These are phyloP conservation scores for Psittacula echo DNA, from an alignment of 2,797 vertebrate species.

Conservation along the genomic window DNA sequence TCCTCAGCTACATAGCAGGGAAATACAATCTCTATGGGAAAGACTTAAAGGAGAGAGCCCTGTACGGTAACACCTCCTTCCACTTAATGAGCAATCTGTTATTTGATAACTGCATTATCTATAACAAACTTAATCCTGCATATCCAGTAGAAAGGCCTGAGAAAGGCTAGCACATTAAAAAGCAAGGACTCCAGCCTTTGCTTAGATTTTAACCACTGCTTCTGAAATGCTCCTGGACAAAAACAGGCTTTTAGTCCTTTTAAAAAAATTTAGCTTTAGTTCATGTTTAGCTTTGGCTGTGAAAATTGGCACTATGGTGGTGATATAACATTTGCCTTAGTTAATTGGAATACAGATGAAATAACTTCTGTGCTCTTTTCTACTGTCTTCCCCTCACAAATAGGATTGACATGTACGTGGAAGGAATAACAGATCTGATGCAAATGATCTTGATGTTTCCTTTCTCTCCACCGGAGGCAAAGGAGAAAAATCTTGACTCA, in stretches of 20 bases:
- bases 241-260: background rate
- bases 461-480: constrained; percentile 74
- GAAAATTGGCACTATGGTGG: background rate
- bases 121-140: background rate
- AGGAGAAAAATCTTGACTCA: constrained; percentile 71
- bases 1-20: constrained; percentile 86
- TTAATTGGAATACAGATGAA: background rate
- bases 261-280: background rate
- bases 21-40: constrained; percentile 90
- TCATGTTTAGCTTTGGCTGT: background rate
- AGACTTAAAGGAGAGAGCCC: constrained; percentile 84
- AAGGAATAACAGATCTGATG: constrained; percentile 85
- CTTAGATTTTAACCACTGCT: background rate
- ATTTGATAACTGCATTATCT: background rate
- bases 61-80: constrained; percentile 72
- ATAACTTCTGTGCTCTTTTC: background rate
- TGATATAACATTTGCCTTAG: background rate
- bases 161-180: background rate
- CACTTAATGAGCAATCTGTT: background rate
- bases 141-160: background rate
- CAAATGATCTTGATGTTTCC: constrained; percentile 77
- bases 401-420: constrained; percentile 90
- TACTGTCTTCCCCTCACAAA: background rate
- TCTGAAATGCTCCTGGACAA: background rate
- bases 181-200: background rate